These are phyloP conservation scores for Tubulanus polymorphus DNA, from an alignment of 2,888 invertebrate genomes.

Conservation along the genomic window DNA sequence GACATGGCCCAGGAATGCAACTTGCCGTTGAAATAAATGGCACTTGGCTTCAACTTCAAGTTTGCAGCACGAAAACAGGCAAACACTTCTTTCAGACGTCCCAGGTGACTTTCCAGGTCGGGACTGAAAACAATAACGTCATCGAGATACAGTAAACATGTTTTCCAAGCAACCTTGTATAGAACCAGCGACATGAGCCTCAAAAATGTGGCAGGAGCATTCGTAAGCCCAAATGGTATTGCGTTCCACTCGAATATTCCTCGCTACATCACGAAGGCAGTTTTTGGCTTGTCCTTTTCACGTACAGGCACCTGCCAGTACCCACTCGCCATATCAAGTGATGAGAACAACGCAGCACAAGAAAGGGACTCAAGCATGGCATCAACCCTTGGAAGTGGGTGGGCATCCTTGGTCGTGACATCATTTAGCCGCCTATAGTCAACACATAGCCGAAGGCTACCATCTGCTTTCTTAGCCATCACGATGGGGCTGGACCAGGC, in stretches of 20 bases:
- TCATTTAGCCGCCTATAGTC: too few relatives aligned
- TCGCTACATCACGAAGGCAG: background rate
- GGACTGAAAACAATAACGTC: constrained; percentile 20
- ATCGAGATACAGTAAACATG: constrained; percentile 19
- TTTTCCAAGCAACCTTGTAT: background rate
- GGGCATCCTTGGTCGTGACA: too few relatives aligned
- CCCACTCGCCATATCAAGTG: constrained; percentile 9
- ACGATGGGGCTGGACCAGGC: background rate
- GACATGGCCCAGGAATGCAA: constrained; percentile 21
- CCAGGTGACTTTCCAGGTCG: constrained; percentile 17
- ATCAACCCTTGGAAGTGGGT: too few relatives aligned
- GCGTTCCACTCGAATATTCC: constrained; percentile 1
- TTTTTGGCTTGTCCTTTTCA: background rate
- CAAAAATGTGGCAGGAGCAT: background rate
- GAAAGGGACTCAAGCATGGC: too few relatives aligned
- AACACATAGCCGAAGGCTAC: background rate
- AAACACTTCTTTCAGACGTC: constrained; percentile 19
- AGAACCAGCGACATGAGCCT: background rate
- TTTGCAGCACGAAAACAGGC: constrained; percentile 14
- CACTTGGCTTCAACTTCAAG: constrained; percentile 22
- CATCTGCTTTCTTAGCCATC: background rate
- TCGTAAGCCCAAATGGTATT: background rate
- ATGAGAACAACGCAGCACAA: constrained; percentile 7
- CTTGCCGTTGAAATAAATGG: constrained; percentile 15
- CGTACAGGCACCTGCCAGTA: constrained; percentile 14